These are phyloP conservation scores for Drosophila pseudotakahashii DNA, from an alignment of 2,888 invertebrate species.

Conservation along the genomic window DNA sequence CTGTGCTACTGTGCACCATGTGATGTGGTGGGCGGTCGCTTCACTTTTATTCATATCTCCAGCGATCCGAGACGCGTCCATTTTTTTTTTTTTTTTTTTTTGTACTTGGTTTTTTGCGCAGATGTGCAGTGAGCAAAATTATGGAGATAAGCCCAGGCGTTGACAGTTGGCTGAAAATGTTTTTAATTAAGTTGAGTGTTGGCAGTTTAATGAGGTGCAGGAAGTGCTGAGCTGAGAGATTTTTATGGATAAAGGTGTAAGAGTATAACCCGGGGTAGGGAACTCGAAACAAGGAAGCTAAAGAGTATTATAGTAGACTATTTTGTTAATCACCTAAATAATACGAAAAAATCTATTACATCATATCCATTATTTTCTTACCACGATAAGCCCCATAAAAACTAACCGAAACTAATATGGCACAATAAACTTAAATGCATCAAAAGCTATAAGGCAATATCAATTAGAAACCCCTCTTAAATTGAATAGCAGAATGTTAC, in stretches of 20 bases:
- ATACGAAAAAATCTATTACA: too few relatives aligned
- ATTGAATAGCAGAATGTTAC: not conserved
- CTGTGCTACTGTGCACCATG: conserved; percentile 62
- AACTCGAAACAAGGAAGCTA: not conserved
- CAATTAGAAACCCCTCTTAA: too few relatives aligned
- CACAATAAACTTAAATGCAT: not conserved
- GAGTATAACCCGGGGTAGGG: not conserved
- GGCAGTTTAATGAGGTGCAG: conserved; percentile 72
- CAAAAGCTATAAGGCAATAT: not conserved
- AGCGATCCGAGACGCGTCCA: conserved; percentile 26
- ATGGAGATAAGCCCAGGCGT: conserved; percentile 75
- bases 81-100: conserved; percentile 10
- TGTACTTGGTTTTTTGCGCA: conserved; percentile 28
- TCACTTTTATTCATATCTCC: conserved; percentile 62
- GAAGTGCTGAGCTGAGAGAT: conserved; percentile 53
- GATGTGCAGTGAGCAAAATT: conserved; percentile 66
- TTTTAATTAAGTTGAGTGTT: conserved; percentile 75
- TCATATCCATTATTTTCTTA: too few relatives aligned
- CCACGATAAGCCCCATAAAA: too few relatives aligned
- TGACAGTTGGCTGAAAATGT: conserved; percentile 74
- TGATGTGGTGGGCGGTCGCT: conserved; percentile 81
- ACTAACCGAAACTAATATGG: too few relatives aligned
- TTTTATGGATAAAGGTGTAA: not conserved
- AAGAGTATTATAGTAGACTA: too few relatives aligned
- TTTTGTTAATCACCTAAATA: too few relatives aligned